Percentiles rank a stretch among this genome's conserved stretches.
These are phyloP conservation scores for Ichneumon xanthorius DNA, from an alignment of 2,888 invertebrate species.

Conservation along the genomic window DNA sequence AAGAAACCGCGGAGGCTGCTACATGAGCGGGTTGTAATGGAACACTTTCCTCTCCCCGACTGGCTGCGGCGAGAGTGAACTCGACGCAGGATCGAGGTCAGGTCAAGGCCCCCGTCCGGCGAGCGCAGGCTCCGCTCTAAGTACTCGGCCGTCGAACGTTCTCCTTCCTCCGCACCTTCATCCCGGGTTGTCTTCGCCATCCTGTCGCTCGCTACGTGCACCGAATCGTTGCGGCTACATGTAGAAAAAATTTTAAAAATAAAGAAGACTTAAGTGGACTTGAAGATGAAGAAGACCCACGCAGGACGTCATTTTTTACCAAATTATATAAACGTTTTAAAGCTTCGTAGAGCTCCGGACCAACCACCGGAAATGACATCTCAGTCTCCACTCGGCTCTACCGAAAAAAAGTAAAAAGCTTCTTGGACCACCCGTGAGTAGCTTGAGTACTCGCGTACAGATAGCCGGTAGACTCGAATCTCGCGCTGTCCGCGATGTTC, in stretches of 20 bases:
- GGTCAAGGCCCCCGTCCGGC: conserved; percentile 83
- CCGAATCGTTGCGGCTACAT: not conserved
- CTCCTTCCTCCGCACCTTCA: conserved; percentile 34
- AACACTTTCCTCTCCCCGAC: conserved; percentile 84
- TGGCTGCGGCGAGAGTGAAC: conserved; percentile 84
- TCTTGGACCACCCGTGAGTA: conserved; percentile 61
- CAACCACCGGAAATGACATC: not conserved
- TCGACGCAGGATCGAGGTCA: conserved; percentile 84
- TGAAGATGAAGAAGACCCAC: too few species aligned
- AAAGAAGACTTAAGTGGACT: too few species aligned
- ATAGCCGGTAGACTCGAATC: not conserved
- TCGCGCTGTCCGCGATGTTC: conserved; percentile 70
- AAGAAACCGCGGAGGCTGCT: conserved; percentile 56
- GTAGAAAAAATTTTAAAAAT: too few species aligned
- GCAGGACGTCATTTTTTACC: not conserved
- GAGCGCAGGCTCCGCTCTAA: conserved; percentile 73
- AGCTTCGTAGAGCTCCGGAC: not conserved
- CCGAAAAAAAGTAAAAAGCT: not conserved
- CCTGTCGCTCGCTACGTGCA: not conserved
- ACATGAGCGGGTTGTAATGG: conserved; percentile 77
- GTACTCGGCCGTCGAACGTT: conserved; percentile 38
- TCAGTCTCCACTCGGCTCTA: not conserved
- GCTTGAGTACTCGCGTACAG: not conserved
- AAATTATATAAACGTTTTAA: not conserved
- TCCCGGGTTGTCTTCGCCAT: conserved; percentile 22